Conservation (phyloP, 1,140 invertebrate species). For the Psilanteris sp. region DNA sequence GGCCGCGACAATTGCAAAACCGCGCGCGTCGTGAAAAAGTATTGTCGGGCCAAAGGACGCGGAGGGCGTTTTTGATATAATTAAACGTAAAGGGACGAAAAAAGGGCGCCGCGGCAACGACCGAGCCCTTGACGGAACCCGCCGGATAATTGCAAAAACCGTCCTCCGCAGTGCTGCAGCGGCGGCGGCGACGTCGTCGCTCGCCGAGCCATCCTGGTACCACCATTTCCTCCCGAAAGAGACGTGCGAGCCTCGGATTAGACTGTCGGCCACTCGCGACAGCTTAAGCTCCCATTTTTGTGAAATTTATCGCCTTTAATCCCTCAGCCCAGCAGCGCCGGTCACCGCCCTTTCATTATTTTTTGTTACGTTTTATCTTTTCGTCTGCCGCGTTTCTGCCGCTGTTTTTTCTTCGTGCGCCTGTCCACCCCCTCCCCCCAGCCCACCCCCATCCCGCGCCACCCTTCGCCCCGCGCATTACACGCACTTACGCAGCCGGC, state of each 20-base stretch:
- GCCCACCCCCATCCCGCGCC: too few species aligned
- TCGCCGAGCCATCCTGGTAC: constrained; percentile 67
- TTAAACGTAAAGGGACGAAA: too few species aligned
- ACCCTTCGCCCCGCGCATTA: too few species aligned
- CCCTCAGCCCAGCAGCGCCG: constrained; percentile 69
- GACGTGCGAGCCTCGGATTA: constrained; percentile 73
- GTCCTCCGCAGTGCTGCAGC: too few species aligned
- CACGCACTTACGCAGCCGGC: constrained; percentile 44
- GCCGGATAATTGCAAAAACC: too few species aligned
- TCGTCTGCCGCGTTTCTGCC: constrained; percentile 15
- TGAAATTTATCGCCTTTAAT: constrained; percentile 81
- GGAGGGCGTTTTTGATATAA: too few species aligned
- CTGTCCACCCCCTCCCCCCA: constrained; percentile 19
- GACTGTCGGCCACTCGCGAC: constrained; percentile 77
- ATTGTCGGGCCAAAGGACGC: too few species aligned
- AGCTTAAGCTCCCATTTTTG: constrained; percentile 80
- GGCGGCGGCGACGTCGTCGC: too few species aligned
- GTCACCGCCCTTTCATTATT: constrained; percentile 54
- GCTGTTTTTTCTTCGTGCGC: constrained; percentile 22
- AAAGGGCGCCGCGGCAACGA: too few species aligned
- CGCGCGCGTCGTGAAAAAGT: too few species aligned
- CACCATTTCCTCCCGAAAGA: constrained; percentile 61
- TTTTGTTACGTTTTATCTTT: constrained; percentile 58
- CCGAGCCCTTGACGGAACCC: too few species aligned
- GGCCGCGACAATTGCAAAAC: too few species aligned